Conservation (phyloP, 2,888 invertebrate genomes). For the Tetramorium bicarinatum region DNA sequence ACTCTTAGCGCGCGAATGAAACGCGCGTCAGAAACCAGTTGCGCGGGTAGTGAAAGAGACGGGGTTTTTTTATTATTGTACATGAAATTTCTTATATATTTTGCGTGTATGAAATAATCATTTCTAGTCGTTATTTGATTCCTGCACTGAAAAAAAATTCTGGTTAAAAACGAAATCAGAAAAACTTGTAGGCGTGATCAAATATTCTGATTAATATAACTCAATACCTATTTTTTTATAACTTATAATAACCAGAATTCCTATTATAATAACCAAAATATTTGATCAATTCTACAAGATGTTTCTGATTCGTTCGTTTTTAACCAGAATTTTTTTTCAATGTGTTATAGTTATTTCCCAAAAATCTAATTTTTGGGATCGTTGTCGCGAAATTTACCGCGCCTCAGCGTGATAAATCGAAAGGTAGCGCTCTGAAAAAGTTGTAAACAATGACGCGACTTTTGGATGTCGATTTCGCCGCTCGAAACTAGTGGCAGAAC, state of each 20-base stretch:
- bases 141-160: too few species aligned
- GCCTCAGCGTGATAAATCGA: background rate
- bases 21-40: constrained; percentile 30
- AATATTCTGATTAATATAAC: too few species aligned
- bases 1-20: constrained; percentile 39
- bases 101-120: background rate
- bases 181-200: too few species aligned
- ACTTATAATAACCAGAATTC: too few species aligned
- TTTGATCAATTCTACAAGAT: too few species aligned
- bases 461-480: constrained; percentile 37
- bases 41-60: background rate
- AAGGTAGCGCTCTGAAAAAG: background rate
- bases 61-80: background rate
- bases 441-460: constrained; percentile 30
- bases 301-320: too few species aligned
- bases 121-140: background rate
- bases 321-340: too few species aligned
- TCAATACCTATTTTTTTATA: too few species aligned
- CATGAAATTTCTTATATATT: background rate
- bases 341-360: background rate
- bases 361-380: background rate
- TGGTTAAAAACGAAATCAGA: too few species aligned
- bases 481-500: constrained; percentile 16
- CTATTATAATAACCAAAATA: too few species aligned
- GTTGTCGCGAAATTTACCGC: background rate